These are phyloP conservation scores for Albula goreensis DNA, from an alignment of 2,113 vertebrate species.

Conservation along the genomic window DNA sequence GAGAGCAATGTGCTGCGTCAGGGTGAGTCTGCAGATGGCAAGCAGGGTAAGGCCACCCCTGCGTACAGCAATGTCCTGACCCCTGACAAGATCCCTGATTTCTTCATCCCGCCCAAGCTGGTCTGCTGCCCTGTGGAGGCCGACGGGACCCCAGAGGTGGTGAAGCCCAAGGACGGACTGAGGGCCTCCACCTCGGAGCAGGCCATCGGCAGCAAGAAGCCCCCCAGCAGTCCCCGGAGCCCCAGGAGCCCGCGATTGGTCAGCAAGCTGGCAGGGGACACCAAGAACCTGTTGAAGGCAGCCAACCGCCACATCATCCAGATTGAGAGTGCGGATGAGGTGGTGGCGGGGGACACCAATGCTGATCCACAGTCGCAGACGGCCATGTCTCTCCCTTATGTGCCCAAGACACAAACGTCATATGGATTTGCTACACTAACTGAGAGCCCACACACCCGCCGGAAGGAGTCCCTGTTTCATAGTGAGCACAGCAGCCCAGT, in stretches of 20 bases:
- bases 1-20: constrained; percentile 74
- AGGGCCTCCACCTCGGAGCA: constrained; percentile 78
- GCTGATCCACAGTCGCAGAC: constrained; percentile 85
- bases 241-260: constrained; percentile 85
- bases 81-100: constrained; percentile 94
- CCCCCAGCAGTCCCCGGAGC: constrained; percentile 80
- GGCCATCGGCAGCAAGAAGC: constrained; percentile 67
- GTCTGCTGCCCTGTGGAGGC: constrained; percentile 73
- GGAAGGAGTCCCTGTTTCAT: constrained; percentile 93
- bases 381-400: constrained; percentile 86
- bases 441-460: constrained; percentile 93
- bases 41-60: constrained; percentile 60
- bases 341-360: constrained; percentile 75
- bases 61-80: constrained; percentile 93
- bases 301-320: constrained; percentile 91
- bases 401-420: constrained; percentile 91
- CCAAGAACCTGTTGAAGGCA: constrained; percentile 76
- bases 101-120: constrained; percentile 94
- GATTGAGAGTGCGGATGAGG: constrained; percentile 89
- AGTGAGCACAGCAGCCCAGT: constrained; percentile 84
- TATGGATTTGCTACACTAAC: constrained; percentile 90
- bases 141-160: constrained; percentile 52
- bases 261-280: constrained; percentile 75
- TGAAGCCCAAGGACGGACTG: constrained; percentile 60
- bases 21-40: constrained; percentile 67